Base-by-base conservation (phyloP, 1,140 invertebrate species). In the Hestina assimilis region DNA sequence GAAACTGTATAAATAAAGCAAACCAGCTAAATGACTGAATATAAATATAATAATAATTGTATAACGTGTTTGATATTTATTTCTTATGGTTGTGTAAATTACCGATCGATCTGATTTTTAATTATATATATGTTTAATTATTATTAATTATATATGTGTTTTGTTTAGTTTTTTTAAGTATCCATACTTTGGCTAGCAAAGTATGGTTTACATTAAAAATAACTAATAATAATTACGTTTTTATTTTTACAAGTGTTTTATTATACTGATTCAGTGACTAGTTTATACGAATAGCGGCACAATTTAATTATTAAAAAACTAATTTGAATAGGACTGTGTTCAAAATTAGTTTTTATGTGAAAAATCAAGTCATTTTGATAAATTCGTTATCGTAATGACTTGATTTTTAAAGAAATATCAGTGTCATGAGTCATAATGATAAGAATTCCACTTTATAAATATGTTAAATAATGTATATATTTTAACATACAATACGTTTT, bases 181-280 rank as follows among this genome's bases (percentile, higher is more conserved):
- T 63, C 69, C 65, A 65, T 68, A 65, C 63, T 70, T 74, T 68
- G 65, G 28, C 1, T 47, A 45, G 23, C 67, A 72, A 76, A 78
- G 69, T 74, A 61, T 69, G 64, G 59, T 28, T 69, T 73, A 71
- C 64, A 75, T 26, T 50, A 19, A 48, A 47, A 48, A 41, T 31
- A 31, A 11, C 1, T 15, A 42, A 14, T 23, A n/a, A n/a, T n/a
- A n/a, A n/a, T n/a, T n/a, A n/a, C n/a, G n/a, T n/a, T n/a, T n/a
- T n/a, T n/a, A n/a, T n/a, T n/a, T n/a, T n/a, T n/a, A n/a, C n/a
- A n/a, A n/a, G n/a, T n/a, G 7, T 29, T 20, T 11, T 47, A 4
- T 15, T 35, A 35, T 35, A 14, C 7, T n/a, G n/a, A n/a, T n/a
- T n/a, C n/a, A n/a, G n/a, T n/a, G n/a, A n/a, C n/a, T n/a, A n/a